phyloP scores from a whole-genome alignment of 2,888 invertebrate species.

The Spilosoma lubricipeda region DNA sequence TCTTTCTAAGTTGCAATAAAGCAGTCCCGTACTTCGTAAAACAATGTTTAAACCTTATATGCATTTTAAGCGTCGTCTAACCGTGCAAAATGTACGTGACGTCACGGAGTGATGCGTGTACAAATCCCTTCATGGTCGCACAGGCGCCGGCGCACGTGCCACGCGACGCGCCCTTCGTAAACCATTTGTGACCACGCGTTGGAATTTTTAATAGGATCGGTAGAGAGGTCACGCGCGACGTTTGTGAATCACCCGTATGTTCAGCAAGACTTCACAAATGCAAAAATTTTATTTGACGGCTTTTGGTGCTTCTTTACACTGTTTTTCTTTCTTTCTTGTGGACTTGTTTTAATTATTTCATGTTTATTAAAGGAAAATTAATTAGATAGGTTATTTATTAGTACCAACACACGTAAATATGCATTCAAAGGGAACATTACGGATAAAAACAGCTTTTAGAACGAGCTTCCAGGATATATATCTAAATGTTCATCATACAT shows the following conservation, averaged over 20 bases:
- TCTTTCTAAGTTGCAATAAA: not conserved
- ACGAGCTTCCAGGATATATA: slow-evolving; percentile 13
- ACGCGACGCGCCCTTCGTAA: slow-evolving; percentile 38
- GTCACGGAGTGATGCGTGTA: slow-evolving; percentile 43
- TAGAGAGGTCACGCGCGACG: slow-evolving; percentile 33
- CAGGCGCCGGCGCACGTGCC: slow-evolving; percentile 51
- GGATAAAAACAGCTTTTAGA: slow-evolving; percentile 14
- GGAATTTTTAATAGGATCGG: slow-evolving; percentile 63
- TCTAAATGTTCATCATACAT: slow-evolving; percentile 36
- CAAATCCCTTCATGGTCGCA: slow-evolving; percentile 38
- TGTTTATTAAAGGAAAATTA: not conserved
- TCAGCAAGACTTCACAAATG: slow-evolving; percentile 26
- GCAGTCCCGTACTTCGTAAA: not conserved
- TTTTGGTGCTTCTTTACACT: not conserved
- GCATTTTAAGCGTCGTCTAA: slow-evolving; percentile 5
- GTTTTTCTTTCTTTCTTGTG: slow-evolving; percentile 1
- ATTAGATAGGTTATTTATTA: not conserved
- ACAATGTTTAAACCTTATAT: not conserved
- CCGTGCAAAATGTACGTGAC: slow-evolving; percentile 38
- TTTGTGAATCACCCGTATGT: slow-evolving; percentile 42
- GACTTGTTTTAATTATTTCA: too few species aligned
- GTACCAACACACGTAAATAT: slow-evolving; percentile 10
- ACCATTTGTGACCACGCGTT: slow-evolving; percentile 52
- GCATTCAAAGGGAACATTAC: slow-evolving; percentile 8
- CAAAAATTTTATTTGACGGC: not conserved